Evolutionary conservation across 2,888 invertebrate species (phyloP).

Genomic region (Pycnomerus fuliginosus): DNA sequence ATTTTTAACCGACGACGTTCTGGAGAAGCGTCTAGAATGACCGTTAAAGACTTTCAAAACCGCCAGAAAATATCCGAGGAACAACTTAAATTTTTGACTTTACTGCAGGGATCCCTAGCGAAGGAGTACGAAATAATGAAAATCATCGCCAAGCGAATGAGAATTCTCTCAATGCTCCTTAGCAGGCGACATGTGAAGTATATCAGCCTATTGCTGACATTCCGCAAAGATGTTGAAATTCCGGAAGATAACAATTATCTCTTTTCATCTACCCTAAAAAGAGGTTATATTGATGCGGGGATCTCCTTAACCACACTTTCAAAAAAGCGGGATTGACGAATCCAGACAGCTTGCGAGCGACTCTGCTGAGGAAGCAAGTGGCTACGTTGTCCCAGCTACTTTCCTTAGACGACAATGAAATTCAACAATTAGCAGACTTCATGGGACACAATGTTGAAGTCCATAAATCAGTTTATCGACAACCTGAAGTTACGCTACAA

Average conservation of each 20-base stretch:
- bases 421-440: background rate
- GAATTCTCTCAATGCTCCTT: background rate
- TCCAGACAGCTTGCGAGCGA: background rate
- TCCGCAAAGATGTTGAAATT: background rate
- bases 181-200: background rate
- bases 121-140: background rate
- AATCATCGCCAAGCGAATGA: background rate
- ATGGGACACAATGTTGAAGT: background rate
- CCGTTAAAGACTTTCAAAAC: background rate
- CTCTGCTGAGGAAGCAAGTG: background rate
- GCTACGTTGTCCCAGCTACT: slow-evolving; percentile 2
- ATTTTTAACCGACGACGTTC: background rate
- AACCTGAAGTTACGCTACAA: background rate
- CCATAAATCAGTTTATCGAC: background rate
- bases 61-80: background rate
- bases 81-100: background rate
- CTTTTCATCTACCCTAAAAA: background rate
- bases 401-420: background rate
- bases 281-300: background rate
- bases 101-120: background rate
- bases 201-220: background rate
- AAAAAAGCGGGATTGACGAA: background rate
- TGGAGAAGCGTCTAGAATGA: background rate
- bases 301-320: background rate
- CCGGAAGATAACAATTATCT: background rate